Base-by-base conservation (phyloP, 2,888 invertebrate species). In the Ophion ellenae region DNA sequence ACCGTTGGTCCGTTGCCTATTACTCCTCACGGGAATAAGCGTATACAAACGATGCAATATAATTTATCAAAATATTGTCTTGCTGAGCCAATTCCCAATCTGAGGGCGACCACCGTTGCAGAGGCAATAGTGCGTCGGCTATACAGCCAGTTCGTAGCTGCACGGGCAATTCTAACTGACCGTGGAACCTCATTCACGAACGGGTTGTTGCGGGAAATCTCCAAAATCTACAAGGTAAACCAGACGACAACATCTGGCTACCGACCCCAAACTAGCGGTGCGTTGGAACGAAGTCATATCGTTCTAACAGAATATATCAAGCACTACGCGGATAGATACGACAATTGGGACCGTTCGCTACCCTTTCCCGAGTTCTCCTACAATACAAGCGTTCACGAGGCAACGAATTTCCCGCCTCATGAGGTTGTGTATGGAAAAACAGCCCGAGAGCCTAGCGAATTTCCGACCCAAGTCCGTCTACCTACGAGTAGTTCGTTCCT, bases 291-390 rank as follows among this genome's bases (percentile, higher is more conserved):
- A 6, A 84, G 78, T 9, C 85, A 85, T 63, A 57, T 64, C 5
- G 79, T 86, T 2, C 45, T 83, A 5, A 66, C 75, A 0, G 86
- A 86, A 63, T 87, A 74, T n/a, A 59, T 83, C 10, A 78, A 79
- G 14, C 79, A 81, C 2, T 85, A 88, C 28, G 64, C 84, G 0
- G 66, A 81, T 24, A 57, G 71, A 6, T 79, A 76, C 14, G 75
- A 84, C n/a, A 81, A 87, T 24, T 88, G 86, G 88, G 81, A 88
- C 17, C 57, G 78, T 20, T 11, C 69, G 0, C 6, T 84, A 10
- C 75, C 81, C 17, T 85, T 74, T 20, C 83, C 83, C n/a, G 82
- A 77, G 57, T 77, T 86, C 10, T 81, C 85, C 0, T 85, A 85
- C 40, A 88, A 84, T 36, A 84, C 71, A 0, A 59, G 69, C n/a